Evolutionary conservation across 2,797 vertebrate species (phyloP).

Genomic region (Dipus sagitta): DNA sequence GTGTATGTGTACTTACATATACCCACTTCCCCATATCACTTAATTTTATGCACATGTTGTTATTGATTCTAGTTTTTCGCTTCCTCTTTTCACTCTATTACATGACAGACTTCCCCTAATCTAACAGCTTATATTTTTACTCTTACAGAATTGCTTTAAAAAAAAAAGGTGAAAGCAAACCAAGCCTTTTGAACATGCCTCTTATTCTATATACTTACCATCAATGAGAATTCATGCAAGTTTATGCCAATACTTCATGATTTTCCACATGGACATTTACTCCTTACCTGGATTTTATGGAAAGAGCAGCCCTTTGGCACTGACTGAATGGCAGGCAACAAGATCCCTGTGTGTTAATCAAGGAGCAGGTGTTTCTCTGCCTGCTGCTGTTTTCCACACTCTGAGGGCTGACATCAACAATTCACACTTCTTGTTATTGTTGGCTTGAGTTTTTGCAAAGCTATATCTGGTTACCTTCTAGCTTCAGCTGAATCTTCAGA

Average conservation of each 20-base stretch:
- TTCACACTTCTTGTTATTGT: conserved; percentile 74
- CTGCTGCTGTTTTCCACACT: conserved; percentile 75
- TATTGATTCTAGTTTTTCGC: background rate
- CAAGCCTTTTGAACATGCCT: background rate
- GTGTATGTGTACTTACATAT: background rate
- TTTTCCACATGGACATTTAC: conserved; percentile 49
- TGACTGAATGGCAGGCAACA: conserved; percentile 10
- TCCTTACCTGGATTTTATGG: conserved; percentile 55
- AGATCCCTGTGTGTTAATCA: conserved; percentile 23
- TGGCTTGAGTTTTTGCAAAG: conserved; percentile 77
- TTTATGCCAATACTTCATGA: conserved; percentile 36
- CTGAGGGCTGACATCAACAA: conserved; percentile 65
- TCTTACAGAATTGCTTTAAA: background rate
- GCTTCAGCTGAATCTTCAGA: conserved; percentile 64
- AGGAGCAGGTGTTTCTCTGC: conserved; percentile 76
- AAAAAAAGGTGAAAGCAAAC: conserved; percentile 19
- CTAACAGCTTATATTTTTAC: background rate
- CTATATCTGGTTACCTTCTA: conserved; percentile 60
- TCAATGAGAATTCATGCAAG: background rate
- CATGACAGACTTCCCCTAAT: background rate
- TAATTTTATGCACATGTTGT: background rate
- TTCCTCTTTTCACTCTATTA: background rate
- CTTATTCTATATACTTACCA: background rate
- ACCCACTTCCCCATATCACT: background rate
- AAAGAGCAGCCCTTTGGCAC: conserved; percentile 19